These are phyloP conservation scores for Gulo gulo DNA, from an alignment of 2,113 vertebrate genomes.

Conservation along the genomic window DNA sequence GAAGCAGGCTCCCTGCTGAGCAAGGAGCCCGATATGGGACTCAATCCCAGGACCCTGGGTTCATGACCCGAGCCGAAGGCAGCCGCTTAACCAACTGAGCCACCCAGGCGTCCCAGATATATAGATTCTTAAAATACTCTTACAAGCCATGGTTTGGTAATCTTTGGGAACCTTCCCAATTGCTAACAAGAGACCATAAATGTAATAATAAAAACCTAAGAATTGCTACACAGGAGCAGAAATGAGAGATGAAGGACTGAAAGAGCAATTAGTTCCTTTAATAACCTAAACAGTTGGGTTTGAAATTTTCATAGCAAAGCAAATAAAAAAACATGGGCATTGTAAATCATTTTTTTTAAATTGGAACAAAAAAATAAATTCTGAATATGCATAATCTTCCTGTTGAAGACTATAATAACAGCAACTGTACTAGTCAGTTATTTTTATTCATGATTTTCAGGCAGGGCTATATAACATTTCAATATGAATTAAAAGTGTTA, in stretches of 20 bases:
- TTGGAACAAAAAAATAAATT: conserved; percentile 49
- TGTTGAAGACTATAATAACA: not conserved
- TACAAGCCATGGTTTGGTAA: not conserved
- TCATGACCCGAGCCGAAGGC: too few relatives aligned
- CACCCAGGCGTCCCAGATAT: too few relatives aligned
- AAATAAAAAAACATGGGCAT: not conserved
- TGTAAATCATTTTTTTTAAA: conserved; percentile 15
- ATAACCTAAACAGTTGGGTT: not conserved
- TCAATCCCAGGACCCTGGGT: too few relatives aligned
- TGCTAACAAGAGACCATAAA: not conserved
- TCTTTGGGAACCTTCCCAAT: not conserved
- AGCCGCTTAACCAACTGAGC: too few relatives aligned
- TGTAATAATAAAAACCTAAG: not conserved
- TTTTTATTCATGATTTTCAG: not conserved
- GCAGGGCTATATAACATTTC: not conserved
- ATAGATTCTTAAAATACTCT: not conserved
- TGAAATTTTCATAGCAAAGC: not conserved
- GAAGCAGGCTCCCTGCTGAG: too few relatives aligned
- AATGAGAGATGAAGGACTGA: not conserved
- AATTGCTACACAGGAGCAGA: not conserved
- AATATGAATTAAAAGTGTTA: not conserved
- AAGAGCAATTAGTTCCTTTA: conserved; percentile 15
- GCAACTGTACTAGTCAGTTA: not conserved
- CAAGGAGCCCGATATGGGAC: too few relatives aligned
- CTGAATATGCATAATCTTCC: not conserved